Conservation (phyloP, 2,113 vertebrate species). For the Macquaria ambigua region DNA sequence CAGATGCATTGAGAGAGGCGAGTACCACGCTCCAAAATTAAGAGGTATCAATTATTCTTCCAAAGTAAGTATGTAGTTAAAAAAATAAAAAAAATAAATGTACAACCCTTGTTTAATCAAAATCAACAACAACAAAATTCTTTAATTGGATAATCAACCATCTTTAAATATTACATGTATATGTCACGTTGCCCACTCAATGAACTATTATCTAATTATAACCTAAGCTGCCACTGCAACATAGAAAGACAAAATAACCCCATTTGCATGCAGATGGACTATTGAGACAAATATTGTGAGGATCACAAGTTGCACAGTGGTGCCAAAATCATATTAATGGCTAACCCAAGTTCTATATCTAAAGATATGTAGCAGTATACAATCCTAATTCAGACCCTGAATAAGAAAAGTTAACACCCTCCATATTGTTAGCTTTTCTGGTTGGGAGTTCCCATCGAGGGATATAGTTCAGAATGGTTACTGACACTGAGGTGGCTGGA, state of each 20-base stretch:
- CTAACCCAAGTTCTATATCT: neutral
- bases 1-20: neutral
- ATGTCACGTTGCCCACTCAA: neutral
- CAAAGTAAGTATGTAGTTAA: neutral
- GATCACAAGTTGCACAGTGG: neutral
- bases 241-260: neutral
- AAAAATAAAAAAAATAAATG: neutral
- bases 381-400: neutral
- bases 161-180: neutral
- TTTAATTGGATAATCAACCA: neutral
- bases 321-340: neutral
- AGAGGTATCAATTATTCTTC: neutral
- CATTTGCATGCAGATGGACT: neutral
- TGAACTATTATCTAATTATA: slow-evolving; percentile 6
- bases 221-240: neutral
- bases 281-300: neutral
- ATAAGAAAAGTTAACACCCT: neutral
- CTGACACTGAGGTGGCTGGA: neutral
- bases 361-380: neutral
- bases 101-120: neutral
- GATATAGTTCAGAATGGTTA: neutral
- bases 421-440: neutral
- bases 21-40: neutral
- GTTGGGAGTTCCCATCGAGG: too few relatives aligned
- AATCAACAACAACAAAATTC: neutral